A percentile compares a stretch with the other conserved stretches of the same genome.
phyloP scores from a whole-genome alignment of 2,113 vertebrate genomes.

The Lepisosteus oculatus region DNA sequence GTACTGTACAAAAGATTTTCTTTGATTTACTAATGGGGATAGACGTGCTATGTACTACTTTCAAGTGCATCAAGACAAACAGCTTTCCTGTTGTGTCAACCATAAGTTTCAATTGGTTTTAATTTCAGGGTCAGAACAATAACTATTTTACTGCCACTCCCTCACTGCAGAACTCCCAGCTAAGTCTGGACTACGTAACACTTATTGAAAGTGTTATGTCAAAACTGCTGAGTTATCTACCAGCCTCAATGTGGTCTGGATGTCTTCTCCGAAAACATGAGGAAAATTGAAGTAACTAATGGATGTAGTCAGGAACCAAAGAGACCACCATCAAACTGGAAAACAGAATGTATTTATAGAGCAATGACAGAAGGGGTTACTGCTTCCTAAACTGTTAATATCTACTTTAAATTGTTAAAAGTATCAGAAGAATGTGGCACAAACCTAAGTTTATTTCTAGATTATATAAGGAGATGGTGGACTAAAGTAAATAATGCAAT shows the following conservation, averaged over 20 bases:
- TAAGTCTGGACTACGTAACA: constrained; percentile 20
- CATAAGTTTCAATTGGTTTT: constrained; percentile 8
- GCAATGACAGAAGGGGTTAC: constrained; percentile 3
- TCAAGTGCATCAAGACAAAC: neutral
- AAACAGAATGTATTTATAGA: constrained; percentile 21
- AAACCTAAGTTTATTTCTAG: too few relatives aligned
- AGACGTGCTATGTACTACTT: neutral
- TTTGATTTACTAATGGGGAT: neutral
- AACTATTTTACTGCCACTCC: neutral
- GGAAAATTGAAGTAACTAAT: constrained; percentile 39
- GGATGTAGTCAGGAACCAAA: constrained; percentile 23
- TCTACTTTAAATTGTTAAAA: too few relatives aligned
- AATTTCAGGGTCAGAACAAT: constrained; percentile 1
- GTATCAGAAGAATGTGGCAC: too few relatives aligned
- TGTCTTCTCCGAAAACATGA: constrained; percentile 31
- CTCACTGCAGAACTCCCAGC: neutral
- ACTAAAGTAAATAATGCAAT: too few relatives aligned
- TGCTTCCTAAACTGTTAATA: too few relatives aligned
- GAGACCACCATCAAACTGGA: constrained; percentile 20
- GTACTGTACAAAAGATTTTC: neutral
- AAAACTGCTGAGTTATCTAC: constrained; percentile 9
- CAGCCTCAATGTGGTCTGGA: constrained; percentile 38
- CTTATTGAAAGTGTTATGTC: constrained; percentile 18
- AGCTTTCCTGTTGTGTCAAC: neutral
- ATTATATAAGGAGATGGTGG: too few relatives aligned